Evolutionary conservation across 2,888 invertebrate genomes (phyloP), one percentile per base, ranked within the genome.

Genomic region (Pristionchus mayeri): DNA sequence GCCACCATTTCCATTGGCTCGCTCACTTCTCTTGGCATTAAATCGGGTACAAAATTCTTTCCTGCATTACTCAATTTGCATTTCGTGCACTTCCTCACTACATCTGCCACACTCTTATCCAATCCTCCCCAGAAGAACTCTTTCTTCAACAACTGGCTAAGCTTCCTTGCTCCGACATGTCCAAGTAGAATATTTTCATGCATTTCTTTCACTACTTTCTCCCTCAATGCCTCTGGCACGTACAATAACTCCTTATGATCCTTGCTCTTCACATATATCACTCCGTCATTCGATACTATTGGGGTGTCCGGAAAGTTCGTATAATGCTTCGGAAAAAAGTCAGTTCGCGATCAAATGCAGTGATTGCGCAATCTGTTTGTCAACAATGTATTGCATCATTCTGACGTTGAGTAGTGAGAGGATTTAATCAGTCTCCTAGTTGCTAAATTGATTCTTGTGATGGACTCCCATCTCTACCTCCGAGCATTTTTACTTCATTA

Each of bases 71-170:
- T 40, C n/a, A 71, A 11, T 40, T 11, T 40, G 7, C 40, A 71
- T 40, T 21, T 18, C 2, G 18, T 21, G n/a, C 71, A 71, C 18
- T 16, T 16, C 21, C n/a, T 21, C 2, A 71, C 16, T 18, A 40
- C 11, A 9, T n/a, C 40, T 7, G 3, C 9, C 6, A 71, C 24
- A 24, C 40, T 40, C 3, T 40, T 71, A 4, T 71, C 71, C n/a
- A 71, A 30, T 40, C n/a, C 71, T 40, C 71, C 71, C 71, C 71
- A 71, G 1, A 40, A 9, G 18, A 40, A 71, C n/a, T 71, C 71
- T 18, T n/a, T 40, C 11, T 71, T 40, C 4, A 71, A 1, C n/a
- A 71, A 40, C 16, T 40, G 21, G 7, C 16, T 1, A 13, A 76
- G 18, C 21, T 76, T 76, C 50, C 21, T 44, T 7, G 48, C 3